phyloP scores from a whole-genome alignment of 2,888 invertebrate genomes.

The Synergus itoensis region DNA sequence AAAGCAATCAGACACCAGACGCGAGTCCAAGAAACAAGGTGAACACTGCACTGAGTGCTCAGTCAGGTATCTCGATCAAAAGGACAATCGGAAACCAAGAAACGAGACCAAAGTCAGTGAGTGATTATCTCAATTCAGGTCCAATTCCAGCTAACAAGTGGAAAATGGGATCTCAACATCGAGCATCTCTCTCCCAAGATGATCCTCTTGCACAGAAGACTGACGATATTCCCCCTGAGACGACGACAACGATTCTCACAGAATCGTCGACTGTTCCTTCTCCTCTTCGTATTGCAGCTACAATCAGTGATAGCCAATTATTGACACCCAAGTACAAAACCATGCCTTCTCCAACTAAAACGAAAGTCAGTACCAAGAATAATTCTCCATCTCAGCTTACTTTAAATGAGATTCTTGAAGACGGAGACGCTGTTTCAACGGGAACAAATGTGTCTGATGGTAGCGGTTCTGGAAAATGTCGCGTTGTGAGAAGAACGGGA shows the following conservation, averaged over 20 bases:
- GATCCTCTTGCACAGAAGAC: slow-evolving; percentile 55
- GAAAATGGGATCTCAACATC: slow-evolving; percentile 73
- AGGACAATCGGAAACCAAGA: slow-evolving; percentile 59
- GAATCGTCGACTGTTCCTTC: slow-evolving; percentile 81
- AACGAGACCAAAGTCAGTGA: slow-evolving; percentile 69
- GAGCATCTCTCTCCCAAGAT: slow-evolving; percentile 60
- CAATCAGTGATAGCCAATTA: slow-evolving; percentile 67
- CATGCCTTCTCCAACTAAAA: slow-evolving; percentile 80
- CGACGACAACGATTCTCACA: slow-evolving; percentile 77
- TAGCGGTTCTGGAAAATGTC: slow-evolving; percentile 62
- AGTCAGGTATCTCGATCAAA: slow-evolving; percentile 51
- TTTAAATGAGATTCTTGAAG: slow-evolving; percentile 85
- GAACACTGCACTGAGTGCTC: slow-evolving; percentile 41
- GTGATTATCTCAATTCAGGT: slow-evolving; percentile 68
- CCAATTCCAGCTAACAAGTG: slow-evolving; percentile 69
- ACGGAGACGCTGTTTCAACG: slow-evolving; percentile 77
- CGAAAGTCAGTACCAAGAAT: slow-evolving; percentile 54
- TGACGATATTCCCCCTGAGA: slow-evolving; percentile 47
- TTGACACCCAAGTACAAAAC: slow-evolving; percentile 80
- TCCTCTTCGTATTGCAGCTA: slow-evolving; percentile 77
- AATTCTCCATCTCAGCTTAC: slow-evolving; percentile 78
- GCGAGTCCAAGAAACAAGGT: slow-evolving; percentile 56
- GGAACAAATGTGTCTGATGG: slow-evolving; percentile 56
- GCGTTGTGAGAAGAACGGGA: slow-evolving; percentile 67
- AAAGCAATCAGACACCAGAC: slow-evolving; percentile 48